A percentile compares a stretch with the other conserved stretches of the same genome.
phyloP scores from a whole-genome alignment of 1,140 invertebrate species.

The Leptinotarsa defecta region DNA sequence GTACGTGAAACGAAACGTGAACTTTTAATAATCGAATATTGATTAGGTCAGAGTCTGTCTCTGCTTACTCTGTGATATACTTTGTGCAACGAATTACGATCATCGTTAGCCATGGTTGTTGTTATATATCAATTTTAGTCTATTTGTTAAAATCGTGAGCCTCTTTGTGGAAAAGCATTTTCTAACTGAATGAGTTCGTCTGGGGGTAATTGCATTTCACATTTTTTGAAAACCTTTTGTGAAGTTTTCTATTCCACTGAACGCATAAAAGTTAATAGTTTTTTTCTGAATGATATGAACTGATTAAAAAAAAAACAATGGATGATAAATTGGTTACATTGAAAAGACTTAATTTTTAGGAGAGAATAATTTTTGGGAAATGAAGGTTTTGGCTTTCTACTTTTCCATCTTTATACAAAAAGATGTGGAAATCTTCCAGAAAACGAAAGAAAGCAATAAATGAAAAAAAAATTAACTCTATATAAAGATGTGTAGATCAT shows the following conservation, averaged over 20 bases:
- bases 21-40: constrained; percentile 43
- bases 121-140: constrained; percentile 39
- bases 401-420: too few species aligned
- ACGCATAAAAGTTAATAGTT: constrained; percentile 7
- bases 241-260: not conserved
- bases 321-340: too few species aligned
- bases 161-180: constrained; percentile 37
- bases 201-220: constrained; percentile 6
- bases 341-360: too few species aligned
- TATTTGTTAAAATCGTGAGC: constrained; percentile 32
- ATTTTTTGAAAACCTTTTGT: constrained; percentile 23
- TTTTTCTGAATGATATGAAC: not conserved
- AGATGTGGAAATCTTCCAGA: too few species aligned
- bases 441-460: too few species aligned
- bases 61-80: constrained; percentile 38
- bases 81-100: constrained; percentile 42
- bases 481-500: too few species aligned
- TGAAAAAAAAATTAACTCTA: too few species aligned
- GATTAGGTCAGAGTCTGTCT: constrained; percentile 24
- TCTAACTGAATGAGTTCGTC: constrained; percentile 37
- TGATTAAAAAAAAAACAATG: too few species aligned
- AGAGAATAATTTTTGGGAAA: too few species aligned
- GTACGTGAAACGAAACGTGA: constrained; percentile 37
- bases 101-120: constrained; percentile 32
- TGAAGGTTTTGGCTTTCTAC: too few species aligned